These are phyloP conservation scores for Aphodius sticticus DNA, from an alignment of 2,888 invertebrate genomes.

Conservation along the genomic window DNA sequence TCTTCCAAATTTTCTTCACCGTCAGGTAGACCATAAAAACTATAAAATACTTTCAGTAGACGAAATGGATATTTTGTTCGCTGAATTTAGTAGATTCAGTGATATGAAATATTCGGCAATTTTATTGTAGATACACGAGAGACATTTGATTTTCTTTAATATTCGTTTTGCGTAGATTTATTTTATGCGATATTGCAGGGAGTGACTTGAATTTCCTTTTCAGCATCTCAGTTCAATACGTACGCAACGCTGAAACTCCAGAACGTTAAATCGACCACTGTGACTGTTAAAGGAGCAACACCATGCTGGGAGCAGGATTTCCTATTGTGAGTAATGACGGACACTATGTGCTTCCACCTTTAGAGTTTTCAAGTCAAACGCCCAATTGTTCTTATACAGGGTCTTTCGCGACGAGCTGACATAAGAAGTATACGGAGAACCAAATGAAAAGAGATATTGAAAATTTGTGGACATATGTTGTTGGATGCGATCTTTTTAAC, in stretches of 20 bases:
- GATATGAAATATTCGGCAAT: not conserved
- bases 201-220: conserved; percentile 30
- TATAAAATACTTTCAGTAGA: not conserved
- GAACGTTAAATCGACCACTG: conserved; percentile 97
- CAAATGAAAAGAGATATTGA: no score
- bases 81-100: not conserved
- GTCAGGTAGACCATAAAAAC: not conserved
- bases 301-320: conserved; percentile 99
- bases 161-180: not conserved
- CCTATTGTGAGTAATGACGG: conserved; percentile 85
- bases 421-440: no score
- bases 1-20: not conserved
- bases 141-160: not conserved
- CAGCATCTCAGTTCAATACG: conserved; percentile 91
- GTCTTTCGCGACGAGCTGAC: no score
- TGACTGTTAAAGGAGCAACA: conserved; percentile 93
- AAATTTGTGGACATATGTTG: no score
- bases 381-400: not conserved
- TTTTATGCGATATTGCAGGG: not conserved
- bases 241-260: conserved; percentile 97
- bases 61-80: not conserved
- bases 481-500: no score
- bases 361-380: not conserved
- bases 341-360: conserved; percentile 20
- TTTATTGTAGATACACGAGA: not conserved